Base-by-base conservation (phyloP, 2,888 invertebrate species). In the Copidosoma aretas region DNA sequence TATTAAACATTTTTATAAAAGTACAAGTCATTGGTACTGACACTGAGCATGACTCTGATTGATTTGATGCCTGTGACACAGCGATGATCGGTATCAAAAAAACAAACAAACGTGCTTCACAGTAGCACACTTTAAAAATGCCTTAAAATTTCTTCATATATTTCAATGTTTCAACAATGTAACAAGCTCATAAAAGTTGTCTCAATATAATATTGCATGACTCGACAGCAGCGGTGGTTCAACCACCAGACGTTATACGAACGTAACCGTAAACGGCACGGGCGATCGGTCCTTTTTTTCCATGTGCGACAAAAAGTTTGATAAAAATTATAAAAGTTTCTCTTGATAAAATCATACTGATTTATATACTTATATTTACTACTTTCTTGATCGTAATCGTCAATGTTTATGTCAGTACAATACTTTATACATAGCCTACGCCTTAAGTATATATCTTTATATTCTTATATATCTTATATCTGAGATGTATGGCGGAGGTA, bases 401-500 rank as follows among this genome's bases (percentile, higher is more conserved):
- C 54, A 63, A 60, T 61, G 53, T 53, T 57, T 54, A 67, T 53
- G 67, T 58, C 64, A 67, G 67, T 61, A 67, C 61, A 58, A 64
- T 67, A 64, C 53, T 64, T 67, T 56, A 53, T 25, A 51, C 21
- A 57, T 67, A 64, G 19, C 49, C 52, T 67, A 67, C 57, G 51
- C 52, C n/a, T n/a, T n/a, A n/a, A n/a, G 10, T 66, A 67, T 63
- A 32, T 32, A 22, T 62, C 60, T 21, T 49, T 41, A 64, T 63
- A 32, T 32, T 19, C 59, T 60, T 22, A 39, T 41, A 64, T 63
- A 60, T 57, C 49, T 70, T 67, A 60, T 49, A 70, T 70, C 58
- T 70, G 70, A 70, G 64, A 67, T 67, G 67, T 67, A 70, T 64
- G 67, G 64, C 25, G 61, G 61, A 70, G 67, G 67, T 70, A 64